Conservation (phyloP, 2,797 vertebrate genomes). For the Anisognathus igniventris region DNA sequence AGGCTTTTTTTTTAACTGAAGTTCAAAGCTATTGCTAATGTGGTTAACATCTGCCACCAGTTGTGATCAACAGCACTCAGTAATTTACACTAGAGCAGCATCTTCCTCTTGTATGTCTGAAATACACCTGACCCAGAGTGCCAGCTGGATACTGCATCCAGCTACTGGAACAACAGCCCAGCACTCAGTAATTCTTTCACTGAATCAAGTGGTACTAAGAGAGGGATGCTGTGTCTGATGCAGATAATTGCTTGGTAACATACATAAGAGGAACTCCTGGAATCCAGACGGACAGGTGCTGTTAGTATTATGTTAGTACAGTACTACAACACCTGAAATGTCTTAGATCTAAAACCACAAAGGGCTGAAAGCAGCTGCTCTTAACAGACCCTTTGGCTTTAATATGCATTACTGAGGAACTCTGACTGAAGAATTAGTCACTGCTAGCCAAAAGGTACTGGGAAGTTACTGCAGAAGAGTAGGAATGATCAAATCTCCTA, state of each 20-base stretch:
- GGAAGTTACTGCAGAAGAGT: background rate
- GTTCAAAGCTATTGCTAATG: background rate
- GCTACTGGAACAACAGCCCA: background rate
- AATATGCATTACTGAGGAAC: background rate
- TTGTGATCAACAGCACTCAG: background rate
- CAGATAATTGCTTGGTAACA: background rate
- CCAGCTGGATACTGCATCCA: background rate
- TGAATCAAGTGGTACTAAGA: background rate
- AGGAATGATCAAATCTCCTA: background rate
- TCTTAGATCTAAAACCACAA: background rate
- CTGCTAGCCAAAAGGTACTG: background rate
- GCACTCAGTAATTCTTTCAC: background rate
- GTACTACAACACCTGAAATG: background rate
- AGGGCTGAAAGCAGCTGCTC: background rate
- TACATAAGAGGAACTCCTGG: background rate
- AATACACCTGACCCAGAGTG: background rate
- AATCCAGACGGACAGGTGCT: background rate
- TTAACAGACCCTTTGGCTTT: background rate
- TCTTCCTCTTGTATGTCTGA: background rate
- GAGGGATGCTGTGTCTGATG: background rate
- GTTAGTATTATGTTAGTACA: background rate
- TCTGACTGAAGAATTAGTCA: background rate
- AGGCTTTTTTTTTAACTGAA: background rate
- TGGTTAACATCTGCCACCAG: background rate
- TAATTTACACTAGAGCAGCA: background rate